Conservation (phyloP, 2,888 invertebrate species). For the Morpho helenor region DNA sequence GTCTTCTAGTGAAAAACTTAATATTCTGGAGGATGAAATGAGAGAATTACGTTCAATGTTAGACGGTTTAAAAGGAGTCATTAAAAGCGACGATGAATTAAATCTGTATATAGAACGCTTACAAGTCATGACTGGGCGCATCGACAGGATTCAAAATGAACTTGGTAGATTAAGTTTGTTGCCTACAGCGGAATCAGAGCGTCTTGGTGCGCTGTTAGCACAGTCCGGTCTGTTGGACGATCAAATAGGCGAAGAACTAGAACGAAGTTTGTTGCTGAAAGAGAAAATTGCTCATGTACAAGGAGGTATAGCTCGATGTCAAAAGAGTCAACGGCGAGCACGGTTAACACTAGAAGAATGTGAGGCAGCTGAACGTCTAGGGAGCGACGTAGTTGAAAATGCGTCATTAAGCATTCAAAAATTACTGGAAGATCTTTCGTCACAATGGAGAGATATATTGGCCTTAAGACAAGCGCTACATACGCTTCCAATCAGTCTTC, state of each 20-base stretch:
- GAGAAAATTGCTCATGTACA: conserved; percentile 87
- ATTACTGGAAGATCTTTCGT: conserved; percentile 83
- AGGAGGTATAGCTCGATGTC: conserved; percentile 83
- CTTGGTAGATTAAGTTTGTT: conserved; percentile 86
- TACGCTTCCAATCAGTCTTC: conserved; percentile 86
- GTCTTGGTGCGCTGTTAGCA: conserved; percentile 84
- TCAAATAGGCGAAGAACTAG: conserved; percentile 87
- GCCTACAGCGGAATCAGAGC: conserved; percentile 87
- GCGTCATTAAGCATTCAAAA: conserved; percentile 86
- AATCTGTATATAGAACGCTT: conserved; percentile 89
- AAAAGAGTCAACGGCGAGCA: conserved; percentile 83
- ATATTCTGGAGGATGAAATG: conserved; percentile 87
- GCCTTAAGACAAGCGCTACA: conserved; percentile 86
- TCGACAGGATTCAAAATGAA: conserved; percentile 89
- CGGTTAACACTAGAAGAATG: conserved; percentile 84
- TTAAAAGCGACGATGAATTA: conserved; percentile 90
- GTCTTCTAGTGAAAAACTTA: conserved; percentile 86
- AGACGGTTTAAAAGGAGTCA: conserved; percentile 86
- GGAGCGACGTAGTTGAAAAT: conserved; percentile 87
- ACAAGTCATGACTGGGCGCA: conserved; percentile 86
- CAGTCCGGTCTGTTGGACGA: conserved; percentile 85
- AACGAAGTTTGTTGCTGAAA: conserved; percentile 85
- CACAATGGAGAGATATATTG: conserved; percentile 89
- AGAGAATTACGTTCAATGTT: conserved; percentile 85
- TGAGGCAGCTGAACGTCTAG: conserved; percentile 84